Base-by-base conservation (phyloP, 2,113 vertebrate genomes). In the Clarias macrocephalus region DNA sequence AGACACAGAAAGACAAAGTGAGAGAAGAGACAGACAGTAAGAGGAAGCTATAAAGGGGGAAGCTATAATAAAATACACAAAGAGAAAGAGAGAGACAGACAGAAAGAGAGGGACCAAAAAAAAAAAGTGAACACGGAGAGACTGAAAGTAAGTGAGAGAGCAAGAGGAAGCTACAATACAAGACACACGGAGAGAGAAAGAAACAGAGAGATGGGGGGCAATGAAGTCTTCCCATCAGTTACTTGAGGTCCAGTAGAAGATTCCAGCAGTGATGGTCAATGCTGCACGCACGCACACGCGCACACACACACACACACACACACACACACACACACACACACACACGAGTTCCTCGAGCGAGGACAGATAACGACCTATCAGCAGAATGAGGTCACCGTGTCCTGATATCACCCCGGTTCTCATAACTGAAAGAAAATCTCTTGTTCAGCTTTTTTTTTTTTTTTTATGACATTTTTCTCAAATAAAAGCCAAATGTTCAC, bases 211-310 rank as follows among this genome's bases (percentile, higher is more conserved):
- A 13, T 42, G 8, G 82, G 9, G 33, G 16, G 57, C 3, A 60
- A 33, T n/a, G 9, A 68, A 82, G 86, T 25, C 54, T 79, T 68
- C 79, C 86, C 83, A 86, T 90, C 91, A 89, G 91, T 89, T 87
- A 88, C 91, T 94, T 94, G 85, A 68, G 91, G 92, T 93, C 87
- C 83, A 90, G 88, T 82, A 68, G 89, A 88, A 84, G 85, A 85
- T 86, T 92, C 87, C 18, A 92, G 13, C 52, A 83, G 66, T 76
- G 30, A 83, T n/a, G 65, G 90, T 83, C 72, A 79, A 63, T 70
- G 54, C 56, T 79, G 42, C 52, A 63, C 37, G 84, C 85, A 21
- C 30, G 33, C 62, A 21, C 66, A 75, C 68, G 60, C 60, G 16
- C 19, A 80, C 8, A 62, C 82, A 84, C 82, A 80, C 63, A 81